Conservation (phyloP, 2,888 invertebrate species). For the Agelastica alni region DNA sequence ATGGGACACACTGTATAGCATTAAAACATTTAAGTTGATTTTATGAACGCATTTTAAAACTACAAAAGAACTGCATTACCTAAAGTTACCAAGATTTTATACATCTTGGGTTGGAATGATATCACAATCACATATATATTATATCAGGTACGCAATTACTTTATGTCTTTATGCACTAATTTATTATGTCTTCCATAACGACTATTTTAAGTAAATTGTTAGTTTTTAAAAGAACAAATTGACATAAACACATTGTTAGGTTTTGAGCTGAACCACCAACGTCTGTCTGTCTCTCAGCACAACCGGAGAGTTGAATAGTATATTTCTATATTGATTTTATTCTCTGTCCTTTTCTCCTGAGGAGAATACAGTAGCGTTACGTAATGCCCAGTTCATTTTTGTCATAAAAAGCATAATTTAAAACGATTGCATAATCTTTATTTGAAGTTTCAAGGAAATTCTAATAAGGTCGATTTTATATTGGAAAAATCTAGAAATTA, state of each 20-base stretch:
- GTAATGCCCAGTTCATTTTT: background rate
- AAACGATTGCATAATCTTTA: no score
- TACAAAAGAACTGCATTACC: constrained; percentile 33
- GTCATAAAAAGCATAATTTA: no score
- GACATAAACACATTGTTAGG: constrained; percentile 19
- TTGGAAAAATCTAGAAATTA: no score
- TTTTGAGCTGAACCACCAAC: constrained; percentile 11
- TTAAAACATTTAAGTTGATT: constrained; percentile 2
- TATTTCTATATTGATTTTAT: constrained; percentile 17
- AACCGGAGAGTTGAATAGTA: constrained; percentile 4
- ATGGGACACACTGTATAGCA: constrained; percentile 12
- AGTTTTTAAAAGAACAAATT: constrained; percentile 11
- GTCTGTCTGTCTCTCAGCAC: constrained; percentile 12
- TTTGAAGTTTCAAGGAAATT: no score
- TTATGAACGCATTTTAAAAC: constrained; percentile 6
- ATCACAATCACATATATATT: constrained; percentile 30
- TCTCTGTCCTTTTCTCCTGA: constrained; percentile 7
- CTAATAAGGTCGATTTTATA: no score
- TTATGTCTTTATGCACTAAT: constrained; percentile 24
- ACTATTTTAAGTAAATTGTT: constrained; percentile 7
- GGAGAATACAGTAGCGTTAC: constrained; percentile 11
- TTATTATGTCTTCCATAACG: constrained; percentile 12
- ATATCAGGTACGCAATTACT: constrained; percentile 23
- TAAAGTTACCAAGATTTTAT: constrained; percentile 39
- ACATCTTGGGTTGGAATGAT: constrained; percentile 31